Conservation (phyloP, 2,113 vertebrate species). For the Sorex fumeus region DNA sequence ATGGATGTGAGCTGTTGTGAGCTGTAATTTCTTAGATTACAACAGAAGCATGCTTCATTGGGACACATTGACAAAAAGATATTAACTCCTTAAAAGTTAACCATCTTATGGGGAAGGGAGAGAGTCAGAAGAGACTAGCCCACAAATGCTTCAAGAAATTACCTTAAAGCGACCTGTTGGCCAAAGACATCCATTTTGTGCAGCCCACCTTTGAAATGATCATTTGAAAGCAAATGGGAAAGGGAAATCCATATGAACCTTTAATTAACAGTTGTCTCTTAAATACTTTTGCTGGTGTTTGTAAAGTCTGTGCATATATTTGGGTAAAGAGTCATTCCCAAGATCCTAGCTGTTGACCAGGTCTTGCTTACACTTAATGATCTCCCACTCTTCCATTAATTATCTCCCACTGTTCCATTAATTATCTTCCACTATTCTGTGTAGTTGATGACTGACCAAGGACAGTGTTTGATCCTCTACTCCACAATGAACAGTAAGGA, state of each 20-base stretch:
- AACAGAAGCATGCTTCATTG: slow-evolving; percentile 72
- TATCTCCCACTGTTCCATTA: slow-evolving; percentile 62
- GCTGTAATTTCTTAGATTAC: slow-evolving; percentile 80
- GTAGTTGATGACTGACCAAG: slow-evolving; percentile 74
- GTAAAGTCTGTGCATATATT: slow-evolving; percentile 81
- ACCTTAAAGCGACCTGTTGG: slow-evolving; percentile 62
- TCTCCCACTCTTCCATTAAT: slow-evolving; percentile 65
- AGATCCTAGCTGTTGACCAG: slow-evolving; percentile 72
- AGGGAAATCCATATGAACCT: slow-evolving; percentile 74
- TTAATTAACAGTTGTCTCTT: slow-evolving; percentile 70
- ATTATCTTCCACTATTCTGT: slow-evolving; percentile 64
- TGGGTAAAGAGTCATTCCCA: slow-evolving; percentile 82
- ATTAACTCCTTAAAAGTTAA: slow-evolving; percentile 69
- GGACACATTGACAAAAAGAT: slow-evolving; percentile 67
- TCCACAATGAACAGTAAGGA: slow-evolving; percentile 33
- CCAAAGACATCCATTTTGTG: slow-evolving; percentile 46
- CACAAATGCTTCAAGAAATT: slow-evolving; percentile 69
- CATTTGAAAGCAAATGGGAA: slow-evolving; percentile 38
- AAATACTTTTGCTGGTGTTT: slow-evolving; percentile 65
- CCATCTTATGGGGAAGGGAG: background rate
- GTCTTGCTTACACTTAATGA: slow-evolving; percentile 81
- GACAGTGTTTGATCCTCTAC: slow-evolving; percentile 77
- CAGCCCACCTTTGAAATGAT: slow-evolving; percentile 54
- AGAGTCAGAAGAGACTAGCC: background rate
- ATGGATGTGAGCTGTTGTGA: slow-evolving; percentile 82